Evolutionary conservation across 2,888 invertebrate species (phyloP), one percentile per base, ranked within the genome.

Genomic region (Himalopsyche tibetana): DNA sequence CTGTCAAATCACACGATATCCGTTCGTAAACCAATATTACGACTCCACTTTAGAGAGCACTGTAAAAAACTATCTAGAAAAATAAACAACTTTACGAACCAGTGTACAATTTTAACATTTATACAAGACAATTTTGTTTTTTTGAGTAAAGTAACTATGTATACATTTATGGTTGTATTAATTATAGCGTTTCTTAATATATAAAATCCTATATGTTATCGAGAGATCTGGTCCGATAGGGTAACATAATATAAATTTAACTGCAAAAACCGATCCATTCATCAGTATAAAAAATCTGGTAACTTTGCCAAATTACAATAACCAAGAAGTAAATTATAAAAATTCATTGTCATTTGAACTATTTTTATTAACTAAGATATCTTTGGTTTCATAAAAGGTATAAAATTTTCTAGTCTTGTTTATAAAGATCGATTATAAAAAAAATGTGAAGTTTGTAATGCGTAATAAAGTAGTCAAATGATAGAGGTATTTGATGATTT

Each of bases 311-410:
- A 36, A 15, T 74, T 38, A 4, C 38, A 74, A 74, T 36, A 9
- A 15, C 38, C 74, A 74, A 74, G 74, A 36, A 36, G 74, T 36
- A 38, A 74, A 74, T 74, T 12, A 74, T 74, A 74, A 74, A 63
- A 63, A 63, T 63, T 63, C 63, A 63, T 63, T 63, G 63, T 63
- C 63, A 63, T 63, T 63, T 11, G 8, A 63, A 63, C 28, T 74
- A 74, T 74, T 12, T 36, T 74, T 74, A 74, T 36, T 38, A 36
- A 36, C 74, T 74, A 38, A 74, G 28, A 74, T 74, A 74, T 74
- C 74, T 74, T 74, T 74, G 74, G 74, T 74, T 74, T 74, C 74
- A 74, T 19, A 38, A 74, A 12, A 74, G 74, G 74, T 74, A 38
- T 74, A 38, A 15, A 63, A 4, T 63, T 63, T 19, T 63, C 19